Evolutionary conservation across 2,113 vertebrate genomes (phyloP).

Genomic region (Ornithorhynchus anatinus): DNA sequence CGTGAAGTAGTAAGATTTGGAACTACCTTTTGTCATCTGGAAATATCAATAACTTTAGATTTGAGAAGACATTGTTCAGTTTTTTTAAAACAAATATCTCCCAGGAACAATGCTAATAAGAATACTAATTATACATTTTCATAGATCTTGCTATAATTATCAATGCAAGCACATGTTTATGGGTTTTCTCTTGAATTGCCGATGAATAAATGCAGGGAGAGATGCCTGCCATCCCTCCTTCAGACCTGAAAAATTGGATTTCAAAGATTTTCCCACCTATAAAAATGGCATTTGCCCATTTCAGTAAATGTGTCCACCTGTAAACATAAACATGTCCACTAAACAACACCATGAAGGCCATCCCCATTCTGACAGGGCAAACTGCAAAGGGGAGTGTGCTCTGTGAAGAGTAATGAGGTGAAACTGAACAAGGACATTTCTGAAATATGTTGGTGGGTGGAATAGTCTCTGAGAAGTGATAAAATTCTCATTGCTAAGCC

Average conservation of each 20-base stretch:
- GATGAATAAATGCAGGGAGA: neutral
- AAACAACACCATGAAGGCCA: neutral
- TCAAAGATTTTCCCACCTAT: too few relatives aligned
- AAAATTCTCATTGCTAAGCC: constrained; percentile 14
- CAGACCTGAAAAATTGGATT: neutral
- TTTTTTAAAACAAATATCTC: too few relatives aligned
- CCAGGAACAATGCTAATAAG: too few relatives aligned
- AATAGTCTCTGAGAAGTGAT: constrained; percentile 27
- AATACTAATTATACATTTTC: neutral
- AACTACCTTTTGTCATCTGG: too few relatives aligned
- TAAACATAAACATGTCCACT: neutral
- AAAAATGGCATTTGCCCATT: neutral
- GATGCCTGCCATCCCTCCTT: neutral
- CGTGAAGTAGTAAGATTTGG: too few relatives aligned
- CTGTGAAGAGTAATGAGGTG: constrained; percentile 14
- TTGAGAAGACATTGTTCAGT: too few relatives aligned
- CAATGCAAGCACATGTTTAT: neutral
- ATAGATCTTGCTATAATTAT: neutral
- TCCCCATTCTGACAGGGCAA: constrained; percentile 21
- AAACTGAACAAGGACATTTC: constrained; percentile 13
- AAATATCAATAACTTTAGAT: too few relatives aligned
- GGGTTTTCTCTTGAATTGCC: neutral
- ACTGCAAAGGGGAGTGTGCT: constrained; percentile 3
- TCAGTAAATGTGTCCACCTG: neutral
- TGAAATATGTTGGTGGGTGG: constrained; percentile 16